Conservation (phyloP, 2,797 vertebrate genomes). For the Peromyscus melanophrys region DNA sequence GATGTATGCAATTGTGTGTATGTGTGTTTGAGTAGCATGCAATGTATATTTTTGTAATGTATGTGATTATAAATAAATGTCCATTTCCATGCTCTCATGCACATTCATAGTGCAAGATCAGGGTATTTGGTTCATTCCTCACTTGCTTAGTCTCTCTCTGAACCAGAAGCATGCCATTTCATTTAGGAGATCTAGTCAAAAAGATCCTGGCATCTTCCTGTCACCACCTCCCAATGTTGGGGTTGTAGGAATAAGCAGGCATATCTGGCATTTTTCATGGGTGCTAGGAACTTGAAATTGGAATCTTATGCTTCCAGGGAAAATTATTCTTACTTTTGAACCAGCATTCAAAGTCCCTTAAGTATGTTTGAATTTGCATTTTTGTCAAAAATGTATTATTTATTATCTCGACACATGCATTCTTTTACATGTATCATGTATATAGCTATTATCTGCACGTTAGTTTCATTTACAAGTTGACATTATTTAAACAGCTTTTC, state of each 20-base stretch:
- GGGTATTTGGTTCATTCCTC: neutral
- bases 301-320: too few relatives aligned
- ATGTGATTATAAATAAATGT: neutral
- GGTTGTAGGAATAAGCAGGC: neutral
- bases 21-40: neutral
- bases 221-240: rapidly evolving
- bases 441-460: neutral
- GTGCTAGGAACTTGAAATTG: neutral
- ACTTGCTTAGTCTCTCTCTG: too few relatives aligned
- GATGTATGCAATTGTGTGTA: neutral
- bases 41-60: too few relatives aligned
- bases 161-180: neutral
- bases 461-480: neutral
- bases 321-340: neutral
- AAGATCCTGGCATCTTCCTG: neutral
- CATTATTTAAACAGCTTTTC: neutral
- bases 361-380: neutral
- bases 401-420: neutral
- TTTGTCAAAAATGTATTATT: neutral
- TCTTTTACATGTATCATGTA: neutral
- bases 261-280: neutral
- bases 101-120: neutral
- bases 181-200: neutral
- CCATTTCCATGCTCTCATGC: too few relatives aligned
- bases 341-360: neutral